These are phyloP conservation scores for Trichogramma evanescens DNA, from an alignment of 2,888 invertebrate species.

Conservation along the genomic window DNA sequence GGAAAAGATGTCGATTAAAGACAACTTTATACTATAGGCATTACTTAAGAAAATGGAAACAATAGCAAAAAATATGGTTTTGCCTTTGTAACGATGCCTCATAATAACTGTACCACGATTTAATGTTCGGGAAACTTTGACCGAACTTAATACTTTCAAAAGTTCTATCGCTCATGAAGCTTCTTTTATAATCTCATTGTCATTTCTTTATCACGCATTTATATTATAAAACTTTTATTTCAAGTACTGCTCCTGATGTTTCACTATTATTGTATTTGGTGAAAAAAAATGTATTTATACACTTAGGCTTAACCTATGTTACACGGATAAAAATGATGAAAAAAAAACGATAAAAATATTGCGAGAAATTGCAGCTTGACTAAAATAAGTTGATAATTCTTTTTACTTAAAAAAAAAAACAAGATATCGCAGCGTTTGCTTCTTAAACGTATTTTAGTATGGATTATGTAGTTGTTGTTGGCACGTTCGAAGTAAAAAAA, in stretches of 20 bases:
- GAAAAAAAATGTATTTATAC: no score
- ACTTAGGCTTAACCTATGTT: neutral
- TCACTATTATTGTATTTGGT: no score
- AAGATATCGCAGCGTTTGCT: no score
- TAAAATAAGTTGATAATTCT: no score
- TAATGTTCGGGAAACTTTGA: constrained; percentile 3
- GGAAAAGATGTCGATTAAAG: constrained; percentile 1
- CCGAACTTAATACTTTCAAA: constrained; percentile 1
- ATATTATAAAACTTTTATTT: neutral
- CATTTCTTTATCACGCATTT: neutral
- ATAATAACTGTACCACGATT: neutral
- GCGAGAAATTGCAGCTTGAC: no score
- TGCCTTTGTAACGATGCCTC: constrained; percentile 2
- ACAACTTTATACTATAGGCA: constrained; percentile 1
- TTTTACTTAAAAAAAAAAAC: no score
- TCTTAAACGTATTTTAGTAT: no score
- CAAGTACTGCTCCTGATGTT: no score
- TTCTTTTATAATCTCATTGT: constrained; percentile 2
- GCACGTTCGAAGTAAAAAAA: constrained; percentile 32
- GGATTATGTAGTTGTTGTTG: constrained; percentile 38
- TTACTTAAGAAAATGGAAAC: constrained; percentile 9
- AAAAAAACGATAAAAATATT: no score
- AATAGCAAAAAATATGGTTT: neutral
- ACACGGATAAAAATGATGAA: neutral
- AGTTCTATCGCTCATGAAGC: constrained; percentile 8